Evolutionary conservation across 2,888 invertebrate species (phyloP).

Genomic region (Noctua janthe): DNA sequence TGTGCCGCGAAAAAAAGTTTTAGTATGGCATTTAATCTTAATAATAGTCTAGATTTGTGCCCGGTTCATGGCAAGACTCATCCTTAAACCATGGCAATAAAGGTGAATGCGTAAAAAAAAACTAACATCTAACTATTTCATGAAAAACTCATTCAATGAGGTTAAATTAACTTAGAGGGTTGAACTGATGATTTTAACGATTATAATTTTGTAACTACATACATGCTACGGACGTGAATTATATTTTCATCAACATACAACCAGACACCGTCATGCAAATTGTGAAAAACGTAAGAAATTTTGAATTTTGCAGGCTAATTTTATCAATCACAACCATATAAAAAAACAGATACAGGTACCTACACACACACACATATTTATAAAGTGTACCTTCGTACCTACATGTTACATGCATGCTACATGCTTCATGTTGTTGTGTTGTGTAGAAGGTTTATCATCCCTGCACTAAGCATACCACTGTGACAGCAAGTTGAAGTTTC

Average conservation of each 20-base stretch:
- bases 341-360: not conserved
- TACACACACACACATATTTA: not conserved
- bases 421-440: too few relatives aligned
- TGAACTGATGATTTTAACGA: too few relatives aligned
- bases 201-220: too few relatives aligned
- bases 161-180: too few relatives aligned
- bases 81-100: not conserved
- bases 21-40: too few relatives aligned
- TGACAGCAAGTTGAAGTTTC: constrained; percentile 52
- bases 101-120: too few relatives aligned
- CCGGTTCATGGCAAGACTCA: not conserved
- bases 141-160: too few relatives aligned
- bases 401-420: not conserved
- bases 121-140: too few relatives aligned
- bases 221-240: too few relatives aligned
- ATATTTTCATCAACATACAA: too few relatives aligned
- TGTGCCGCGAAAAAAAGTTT: too few relatives aligned
- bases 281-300: not conserved
- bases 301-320: not conserved
- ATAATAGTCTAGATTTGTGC: not conserved
- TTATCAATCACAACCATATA: not conserved
- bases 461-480: constrained; percentile 44
- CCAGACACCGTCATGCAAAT: not conserved
- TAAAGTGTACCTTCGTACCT: not conserved
- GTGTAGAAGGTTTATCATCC: constrained; percentile 21